Conservation (phyloP, 2,797 vertebrate species). For the Uromys caudimaculatus region DNA sequence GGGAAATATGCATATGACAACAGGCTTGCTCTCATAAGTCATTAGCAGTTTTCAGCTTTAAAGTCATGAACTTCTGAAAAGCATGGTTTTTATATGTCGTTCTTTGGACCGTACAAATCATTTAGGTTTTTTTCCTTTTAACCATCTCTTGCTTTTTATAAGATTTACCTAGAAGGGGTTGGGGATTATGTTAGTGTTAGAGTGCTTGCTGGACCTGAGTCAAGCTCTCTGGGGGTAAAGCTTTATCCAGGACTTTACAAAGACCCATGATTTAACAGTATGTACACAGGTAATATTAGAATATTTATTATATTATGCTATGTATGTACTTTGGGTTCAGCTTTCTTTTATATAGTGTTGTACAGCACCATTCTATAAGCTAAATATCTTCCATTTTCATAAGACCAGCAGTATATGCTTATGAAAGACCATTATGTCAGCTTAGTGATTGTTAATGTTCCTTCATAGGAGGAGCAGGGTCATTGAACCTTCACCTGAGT, state of each 20-base stretch:
- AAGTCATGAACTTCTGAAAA: not conserved
- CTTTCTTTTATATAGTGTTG: not conserved
- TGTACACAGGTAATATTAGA: not conserved
- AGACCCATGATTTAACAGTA: not conserved
- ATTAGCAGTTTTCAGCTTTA: not conserved
- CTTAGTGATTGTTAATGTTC: not conserved
- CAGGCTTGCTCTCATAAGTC: not conserved
- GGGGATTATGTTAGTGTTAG: not conserved
- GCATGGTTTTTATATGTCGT: not conserved
- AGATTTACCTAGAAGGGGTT: not conserved
- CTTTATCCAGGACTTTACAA: not conserved
- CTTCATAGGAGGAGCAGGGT: not conserved
- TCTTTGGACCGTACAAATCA: not conserved
- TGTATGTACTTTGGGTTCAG: not conserved
- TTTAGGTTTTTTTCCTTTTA: not conserved
- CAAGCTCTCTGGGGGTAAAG: not conserved
- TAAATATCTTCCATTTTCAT: not conserved
- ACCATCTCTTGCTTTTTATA: not conserved
- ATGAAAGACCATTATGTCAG: not conserved
- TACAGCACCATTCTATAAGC: not conserved
- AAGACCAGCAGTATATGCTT: not conserved
- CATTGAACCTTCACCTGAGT: not conserved
- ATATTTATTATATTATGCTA: not conserved
- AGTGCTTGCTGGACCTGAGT: not conserved
- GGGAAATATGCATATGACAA: not conserved